Percentiles rank a stretch among this genome's conserved stretches.
phyloP scores from a whole-genome alignment of 2,888 invertebrate genomes.

The Malthinus flaveolus region DNA sequence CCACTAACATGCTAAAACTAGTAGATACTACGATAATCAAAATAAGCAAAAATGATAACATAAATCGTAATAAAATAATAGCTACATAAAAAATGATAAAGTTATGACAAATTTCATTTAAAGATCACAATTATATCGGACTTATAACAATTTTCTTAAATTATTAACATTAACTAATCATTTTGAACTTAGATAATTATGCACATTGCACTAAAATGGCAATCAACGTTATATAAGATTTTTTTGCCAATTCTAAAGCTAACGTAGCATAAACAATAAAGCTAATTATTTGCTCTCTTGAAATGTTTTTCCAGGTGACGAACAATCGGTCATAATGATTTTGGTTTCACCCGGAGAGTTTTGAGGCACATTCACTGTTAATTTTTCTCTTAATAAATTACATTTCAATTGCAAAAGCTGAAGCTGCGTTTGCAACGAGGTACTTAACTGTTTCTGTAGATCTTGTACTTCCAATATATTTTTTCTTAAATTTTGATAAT shows the following conservation, averaged over 20 bases:
- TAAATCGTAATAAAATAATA: no score
- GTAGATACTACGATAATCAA: no score
- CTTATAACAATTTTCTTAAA: no score
- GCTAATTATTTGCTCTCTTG: conserved; percentile 21
- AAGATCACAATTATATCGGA: no score
- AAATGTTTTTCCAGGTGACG: conserved; percentile 24
- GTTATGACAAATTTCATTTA: no score
- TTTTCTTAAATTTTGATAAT: conserved; percentile 77
- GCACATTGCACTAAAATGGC: conserved; percentile 25
- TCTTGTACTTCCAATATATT: conserved; percentile 81
- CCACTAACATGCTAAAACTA: no score
- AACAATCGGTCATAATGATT: conserved; percentile 18
- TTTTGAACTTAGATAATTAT: no score
- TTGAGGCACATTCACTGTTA: conserved; percentile 55
- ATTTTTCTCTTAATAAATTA: conserved; percentile 70
- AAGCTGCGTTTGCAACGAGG: conserved; percentile 73
- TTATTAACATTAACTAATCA: no score
- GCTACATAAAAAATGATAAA: no score
- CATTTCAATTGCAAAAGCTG: conserved; percentile 75
- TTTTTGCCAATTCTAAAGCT: conserved; percentile 34
- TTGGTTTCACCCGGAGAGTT: conserved; percentile 21
- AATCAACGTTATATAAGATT: conserved; percentile 32
- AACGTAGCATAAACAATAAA: conserved; percentile 20
- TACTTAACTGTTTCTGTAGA: conserved; percentile 76
- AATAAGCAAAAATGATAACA: no score